Evolutionary conservation across 92 coral and sea anemone genomes (phyloP), one percentile per base, ranked within the genome.

Genomic region (Umimayanthus kanabou): DNA sequence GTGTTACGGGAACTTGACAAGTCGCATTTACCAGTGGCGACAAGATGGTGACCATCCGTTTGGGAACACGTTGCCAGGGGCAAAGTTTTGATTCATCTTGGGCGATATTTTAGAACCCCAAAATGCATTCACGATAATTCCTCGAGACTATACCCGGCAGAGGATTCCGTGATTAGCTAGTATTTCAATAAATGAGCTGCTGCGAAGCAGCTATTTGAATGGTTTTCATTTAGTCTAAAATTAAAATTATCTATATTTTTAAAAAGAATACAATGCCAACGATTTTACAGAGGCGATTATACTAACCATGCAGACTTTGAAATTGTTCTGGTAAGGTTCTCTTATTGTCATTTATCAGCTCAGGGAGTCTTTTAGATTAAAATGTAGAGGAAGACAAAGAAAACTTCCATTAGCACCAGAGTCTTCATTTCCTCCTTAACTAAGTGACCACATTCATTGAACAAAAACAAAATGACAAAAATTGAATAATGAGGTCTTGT

Each of bases 1-100:
- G 39, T 80, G 71, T 80, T 29, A 18, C 33, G 2, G 71, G 57
- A 67, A 26, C 47, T 55, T 80, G 84, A 80, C 28, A 53, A 80
- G 50, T 72, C 76, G 40, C 76, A 72, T 72, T 72, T 3, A 28
- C 2, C 76, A 9, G 16, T 76, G 80, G 80, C 80, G 80, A 76
- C 80, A 76, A 76, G 25, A 39, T 39, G 50, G 49, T 39, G 53
- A 37, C 45, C 22, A 75, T 37, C 18, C 79, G 47, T 39, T 75
- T 75, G 14, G 9, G 1, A 75, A 75, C 50, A 15, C 53, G n/a
- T 39, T 45, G 23, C 79, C n/a, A 25, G 37, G 16, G 39, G 77
- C 77, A 73, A 14, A 61, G 4, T 61, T 22, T 61, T 18, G 8
- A 18, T 61, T 61, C 69, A 61, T 61, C 69, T 61, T 61, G 69